A percentile compares a stretch with the other conserved stretches of the same genome.
phyloP scores from a whole-genome alignment of 2,797 vertebrate genomes.

The Coranthus polyacanthus region DNA sequence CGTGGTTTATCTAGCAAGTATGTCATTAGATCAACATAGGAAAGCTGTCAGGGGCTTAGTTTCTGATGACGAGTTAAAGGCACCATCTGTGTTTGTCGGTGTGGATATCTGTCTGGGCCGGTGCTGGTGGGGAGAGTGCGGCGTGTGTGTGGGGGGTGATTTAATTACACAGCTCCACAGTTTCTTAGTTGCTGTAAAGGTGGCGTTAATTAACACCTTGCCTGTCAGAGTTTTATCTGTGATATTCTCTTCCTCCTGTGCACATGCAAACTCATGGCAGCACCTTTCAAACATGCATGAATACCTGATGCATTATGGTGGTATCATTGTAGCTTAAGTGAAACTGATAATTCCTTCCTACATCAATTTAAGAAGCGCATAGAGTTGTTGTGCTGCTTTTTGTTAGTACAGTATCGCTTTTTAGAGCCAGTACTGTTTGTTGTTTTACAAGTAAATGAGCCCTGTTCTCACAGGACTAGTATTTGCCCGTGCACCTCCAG shows the following conservation, averaged over 20 bases:
- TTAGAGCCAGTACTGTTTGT: too few species aligned
- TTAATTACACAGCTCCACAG: constrained; percentile 45
- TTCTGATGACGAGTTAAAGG: constrained; percentile 32
- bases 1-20: constrained; percentile 41
- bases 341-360: not conserved
- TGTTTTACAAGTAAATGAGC: too few species aligned
- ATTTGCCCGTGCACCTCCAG: too few species aligned
- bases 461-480: too few species aligned
- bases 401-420: too few species aligned
- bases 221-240: not conserved
- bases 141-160: constrained; percentile 9
- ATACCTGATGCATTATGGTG: not conserved
- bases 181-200: constrained; percentile 26
- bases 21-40: constrained; percentile 29
- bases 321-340: not conserved
- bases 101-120: not conserved
- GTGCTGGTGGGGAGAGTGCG: not conserved
- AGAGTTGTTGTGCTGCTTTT: too few species aligned
- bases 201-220: constrained; percentile 44
- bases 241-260: not conserved
- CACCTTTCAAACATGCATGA: not conserved
- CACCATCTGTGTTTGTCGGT: constrained; percentile 27
- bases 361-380: too few species aligned
- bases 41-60: constrained; percentile 51
- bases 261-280: not conserved